Base-by-base conservation (phyloP, 1,140 invertebrate genomes). In the Maconellicoccus hirsutus region DNA sequence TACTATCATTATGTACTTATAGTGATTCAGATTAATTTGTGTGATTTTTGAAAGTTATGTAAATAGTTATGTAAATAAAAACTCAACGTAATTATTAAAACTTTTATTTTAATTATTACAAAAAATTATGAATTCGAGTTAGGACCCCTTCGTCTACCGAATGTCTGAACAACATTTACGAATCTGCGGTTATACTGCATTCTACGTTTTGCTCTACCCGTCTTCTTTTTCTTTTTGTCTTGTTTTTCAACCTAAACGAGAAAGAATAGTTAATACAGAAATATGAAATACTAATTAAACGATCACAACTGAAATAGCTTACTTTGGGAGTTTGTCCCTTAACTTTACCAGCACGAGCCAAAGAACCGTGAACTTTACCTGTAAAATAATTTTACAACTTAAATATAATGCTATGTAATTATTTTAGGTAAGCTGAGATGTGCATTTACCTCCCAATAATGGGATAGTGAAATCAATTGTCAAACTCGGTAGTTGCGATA, bases 311-410 rank as follows among this genome's bases (percentile, higher is more conserved):
- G 29, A 6, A 33, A 33, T n/a, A n/a, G n/a, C n/a, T 52, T 16
- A 52, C 42, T 85, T 99, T 99, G 16, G 97, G 97, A 25, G 97
- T 99, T 81, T 99, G 97, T 75, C 96, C 96, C 80, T 98, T 98
- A 59, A 99, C 97, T 86, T 99, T 99, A 80, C 97, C 97, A 81
- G 97, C 97, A 91, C 97, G 96, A 86, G 97, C 97, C 75, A 99
- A 82, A 75, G 97, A 99, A 79, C 97, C 97, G 81, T 99, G 97
- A 73, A 99, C 97, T 86, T 99, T 93, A 79, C 87, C 86, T 86
- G 74, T 70, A 78, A 75, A 33, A 12, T 6, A 21, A 42, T 29
- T 25, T 6, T 7, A 4, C 19, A 1, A 70, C 14, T 42, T 33
- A 33, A 59, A 26, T 63, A 21, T 39, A 70, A 23, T 26, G 0